Percentiles rank a stretch among this genome's conserved stretches.
Conservation (phyloP, 2,113 vertebrate genomes). For the Sinocyclocheilus rhinocerous region DNA sequence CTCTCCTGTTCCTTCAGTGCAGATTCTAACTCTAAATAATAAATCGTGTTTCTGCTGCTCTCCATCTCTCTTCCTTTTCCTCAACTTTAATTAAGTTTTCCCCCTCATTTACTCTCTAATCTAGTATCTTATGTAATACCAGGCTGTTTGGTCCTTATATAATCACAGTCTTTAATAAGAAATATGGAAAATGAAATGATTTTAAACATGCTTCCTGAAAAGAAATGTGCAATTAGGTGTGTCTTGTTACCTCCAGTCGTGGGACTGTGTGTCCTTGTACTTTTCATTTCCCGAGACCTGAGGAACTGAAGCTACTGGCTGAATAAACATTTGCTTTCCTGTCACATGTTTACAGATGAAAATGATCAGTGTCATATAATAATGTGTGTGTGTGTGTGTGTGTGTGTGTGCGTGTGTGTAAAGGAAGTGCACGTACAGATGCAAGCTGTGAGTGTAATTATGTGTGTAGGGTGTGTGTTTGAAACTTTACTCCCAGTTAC, state of each 20-base stretch:
- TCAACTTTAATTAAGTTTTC: neutral
- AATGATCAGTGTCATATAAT: neutral
- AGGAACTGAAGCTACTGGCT: neutral
- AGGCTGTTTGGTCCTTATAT: constrained; percentile 51
- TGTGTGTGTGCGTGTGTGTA: constrained; percentile 10
- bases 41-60: neutral
- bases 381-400: constrained; percentile 19
- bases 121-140: constrained; percentile 33
- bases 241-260: neutral
- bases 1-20: constrained; percentile 7
- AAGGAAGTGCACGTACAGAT: neutral
- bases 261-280: neutral
- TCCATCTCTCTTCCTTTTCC: neutral
- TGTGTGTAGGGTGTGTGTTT: neutral
- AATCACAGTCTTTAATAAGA: constrained; percentile 48
- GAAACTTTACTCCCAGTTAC: neutral
- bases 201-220: constrained; percentile 53
- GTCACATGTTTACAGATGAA: neutral
- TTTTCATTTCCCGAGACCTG: neutral
- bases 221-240: neutral
- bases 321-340: constrained; percentile 41
- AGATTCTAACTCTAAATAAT: neutral
- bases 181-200: neutral
- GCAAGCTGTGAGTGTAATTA: neutral
- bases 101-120: neutral